phyloP scores from a whole-genome alignment of 2,888 invertebrate genomes.

The Thyatira batis region DNA sequence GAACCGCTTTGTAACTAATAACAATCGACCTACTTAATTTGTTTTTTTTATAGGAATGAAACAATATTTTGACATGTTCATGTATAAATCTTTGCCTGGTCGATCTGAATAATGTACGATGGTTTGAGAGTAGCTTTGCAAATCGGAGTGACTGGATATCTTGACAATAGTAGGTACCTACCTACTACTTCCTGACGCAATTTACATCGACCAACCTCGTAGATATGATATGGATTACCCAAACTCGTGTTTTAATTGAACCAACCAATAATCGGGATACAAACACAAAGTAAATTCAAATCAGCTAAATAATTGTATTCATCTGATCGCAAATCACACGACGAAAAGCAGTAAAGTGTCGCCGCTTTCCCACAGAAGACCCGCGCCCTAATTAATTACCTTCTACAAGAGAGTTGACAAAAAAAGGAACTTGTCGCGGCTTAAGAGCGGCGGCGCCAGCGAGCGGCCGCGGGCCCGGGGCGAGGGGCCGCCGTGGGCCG shows the following conservation, averaged over 20 bases:
- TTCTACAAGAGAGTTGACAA: conserved; percentile 55
- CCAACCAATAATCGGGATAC: neutral
- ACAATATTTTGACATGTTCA: too few relatives aligned
- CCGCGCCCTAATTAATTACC: conserved; percentile 75
- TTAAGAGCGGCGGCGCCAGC: conserved; percentile 75
- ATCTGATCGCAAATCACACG: conserved; percentile 44
- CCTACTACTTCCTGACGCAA: too few relatives aligned
- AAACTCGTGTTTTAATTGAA: neutral
- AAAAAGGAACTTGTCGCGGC: conserved; percentile 69
- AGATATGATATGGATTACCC: neutral
- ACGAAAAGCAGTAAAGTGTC: conserved; percentile 24
- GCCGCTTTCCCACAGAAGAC: conserved; percentile 47
- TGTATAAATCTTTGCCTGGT: too few relatives aligned
- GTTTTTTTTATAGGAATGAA: too few relatives aligned
- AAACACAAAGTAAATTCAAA: neutral
- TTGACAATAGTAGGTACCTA: too few relatives aligned
- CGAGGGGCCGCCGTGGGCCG: conserved; percentile 10
- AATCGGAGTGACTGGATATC: too few relatives aligned
- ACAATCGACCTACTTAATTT: too few relatives aligned
- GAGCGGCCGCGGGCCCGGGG: conserved; percentile 16
- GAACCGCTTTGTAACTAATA: too few relatives aligned
- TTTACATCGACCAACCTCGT: too few relatives aligned
- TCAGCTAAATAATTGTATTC: neutral
- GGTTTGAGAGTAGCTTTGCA: too few relatives aligned
- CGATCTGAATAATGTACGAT: too few relatives aligned